phyloP scores from a whole-genome alignment of 1,140 invertebrate genomes.

The Battus philenor region DNA sequence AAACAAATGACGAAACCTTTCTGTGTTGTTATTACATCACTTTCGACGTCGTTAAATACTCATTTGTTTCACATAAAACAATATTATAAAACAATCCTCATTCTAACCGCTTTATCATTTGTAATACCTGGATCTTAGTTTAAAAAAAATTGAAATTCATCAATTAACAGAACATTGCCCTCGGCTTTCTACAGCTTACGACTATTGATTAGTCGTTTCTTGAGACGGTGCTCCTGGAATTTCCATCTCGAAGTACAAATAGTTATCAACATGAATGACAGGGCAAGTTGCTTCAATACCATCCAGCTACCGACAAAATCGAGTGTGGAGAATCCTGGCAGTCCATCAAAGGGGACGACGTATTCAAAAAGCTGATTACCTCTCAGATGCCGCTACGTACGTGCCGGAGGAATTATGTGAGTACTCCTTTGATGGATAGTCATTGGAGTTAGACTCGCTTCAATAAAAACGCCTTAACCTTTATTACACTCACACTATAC shows the following conservation, averaged over 20 bases:
- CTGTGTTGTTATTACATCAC: too few relatives aligned
- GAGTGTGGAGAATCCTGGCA: conserved; percentile 57
- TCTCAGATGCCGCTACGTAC: conserved; percentile 19
- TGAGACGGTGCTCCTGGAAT: conserved; percentile 45
- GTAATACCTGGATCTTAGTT: too few relatives aligned
- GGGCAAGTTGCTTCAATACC: conserved; percentile 44
- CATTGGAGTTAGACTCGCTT: conserved; percentile 20
- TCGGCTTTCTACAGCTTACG: conserved; percentile 48
- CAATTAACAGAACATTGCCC: conserved; percentile 51
- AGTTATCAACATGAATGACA: conserved; percentile 61
- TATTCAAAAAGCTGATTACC: conserved; percentile 57
- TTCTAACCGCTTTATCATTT: too few relatives aligned
- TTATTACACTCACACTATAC: neutral
- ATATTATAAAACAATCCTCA: too few relatives aligned
- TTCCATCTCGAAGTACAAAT: conserved; percentile 48
- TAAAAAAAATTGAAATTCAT: too few relatives aligned
- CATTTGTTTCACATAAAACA: too few relatives aligned
- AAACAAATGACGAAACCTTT: too few relatives aligned
- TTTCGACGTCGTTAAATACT: too few relatives aligned
- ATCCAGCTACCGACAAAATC: conserved; percentile 50
- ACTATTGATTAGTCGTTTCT: conserved; percentile 56
- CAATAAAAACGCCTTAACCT: conserved; percentile 12
- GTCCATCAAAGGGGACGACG: conserved; percentile 39
- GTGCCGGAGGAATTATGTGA: conserved; percentile 16
- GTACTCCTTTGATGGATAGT: conserved; percentile 25